phyloP scores from a whole-genome alignment of 1,140 invertebrate genomes.

The Ostrea edulis region DNA sequence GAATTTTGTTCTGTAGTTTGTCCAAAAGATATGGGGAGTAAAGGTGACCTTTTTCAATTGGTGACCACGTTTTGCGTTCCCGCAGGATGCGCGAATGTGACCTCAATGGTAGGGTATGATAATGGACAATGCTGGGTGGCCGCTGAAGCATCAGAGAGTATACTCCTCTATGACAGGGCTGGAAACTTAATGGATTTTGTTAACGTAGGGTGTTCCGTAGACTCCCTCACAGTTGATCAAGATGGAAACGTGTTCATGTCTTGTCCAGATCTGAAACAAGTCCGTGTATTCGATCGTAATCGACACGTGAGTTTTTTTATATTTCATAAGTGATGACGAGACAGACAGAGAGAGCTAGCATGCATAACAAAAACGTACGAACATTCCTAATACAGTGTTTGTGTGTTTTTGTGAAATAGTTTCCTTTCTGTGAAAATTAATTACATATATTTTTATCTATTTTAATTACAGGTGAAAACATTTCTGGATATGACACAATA shows the following conservation, averaged over 20 bases:
- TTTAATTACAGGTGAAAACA: conserved; percentile 7
- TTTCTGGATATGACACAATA: conserved; percentile 29
- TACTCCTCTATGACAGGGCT: background rate
- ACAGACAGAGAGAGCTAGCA: background rate
- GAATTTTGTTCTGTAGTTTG: background rate
- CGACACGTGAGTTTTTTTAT: background rate
- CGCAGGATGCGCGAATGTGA: background rate
- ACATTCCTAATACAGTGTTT: no score
- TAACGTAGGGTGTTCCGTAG: conserved; percentile 2
- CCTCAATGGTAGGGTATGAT: background rate
- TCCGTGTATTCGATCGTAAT: background rate
- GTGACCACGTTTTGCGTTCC: background rate
- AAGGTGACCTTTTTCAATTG: background rate
- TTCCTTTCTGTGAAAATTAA: no score
- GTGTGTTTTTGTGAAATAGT: no score
- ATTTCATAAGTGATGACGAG: background rate
- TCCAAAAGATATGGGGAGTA: background rate
- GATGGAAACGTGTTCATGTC: conserved; percentile 22
- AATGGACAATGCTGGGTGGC: conserved; percentile 1
- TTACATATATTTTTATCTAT: background rate
- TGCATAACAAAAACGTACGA: no score
- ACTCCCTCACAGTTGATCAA: background rate
- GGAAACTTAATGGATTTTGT: conserved; percentile 1
- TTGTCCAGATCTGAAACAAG: conserved; percentile 11
- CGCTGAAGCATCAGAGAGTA: background rate